Base-by-base conservation (phyloP, 2,113 vertebrate species). In the Lepidothrix coronata region DNA sequence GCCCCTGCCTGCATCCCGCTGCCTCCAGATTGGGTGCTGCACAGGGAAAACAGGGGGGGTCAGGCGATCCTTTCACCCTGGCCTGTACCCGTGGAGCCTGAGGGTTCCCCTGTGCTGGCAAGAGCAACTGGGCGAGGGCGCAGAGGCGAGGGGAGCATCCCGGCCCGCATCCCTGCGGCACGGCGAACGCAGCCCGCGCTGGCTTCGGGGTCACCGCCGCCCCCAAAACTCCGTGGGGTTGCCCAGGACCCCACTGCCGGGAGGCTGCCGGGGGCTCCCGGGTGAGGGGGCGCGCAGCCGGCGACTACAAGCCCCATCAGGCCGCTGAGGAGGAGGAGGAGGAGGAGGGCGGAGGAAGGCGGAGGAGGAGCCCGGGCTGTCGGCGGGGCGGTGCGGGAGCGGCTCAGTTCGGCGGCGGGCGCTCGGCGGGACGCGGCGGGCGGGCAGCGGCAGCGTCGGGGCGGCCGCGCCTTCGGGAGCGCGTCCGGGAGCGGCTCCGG, bases 241-340 rank as follows among this genome's bases (percentile, higher is more conserved):
- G 13, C 6, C 22, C 15, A 55, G 14, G 48, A 33, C 8, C 27
- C 8, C 62, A 0, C 4, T 2, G 48, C 48, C 23, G 37, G 43
- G 11, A 54, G 27, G 62, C n/a, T 33, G n/a, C 10, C 54, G 6
- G 66, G 48, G 43, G 39, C 59, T 14, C 20, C 46, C 6, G 52
- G 24, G 8, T 1, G 23, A 37, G 33, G 20, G 72, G 58, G 43
- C 35, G 41, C 51, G 43, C 43, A 28, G 28, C 9, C 35, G 17
- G 74, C 7, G 91, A 94, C 91, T 95, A 94, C 96, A 93, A 94
- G 46, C 90, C 95, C 96, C 90, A 94, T 89, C 68, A 93, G 90
- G 76, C 94, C 63, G 62, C 71, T 58, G 84, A 93, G 74, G 57
- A 78, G 68, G 82, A 78, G 58, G 52, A 70, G 91, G 81, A 87